These are phyloP conservation scores for Melanotaenia maccullochi DNA, from an alignment of 2,797 vertebrate species.

Conservation along the genomic window DNA sequence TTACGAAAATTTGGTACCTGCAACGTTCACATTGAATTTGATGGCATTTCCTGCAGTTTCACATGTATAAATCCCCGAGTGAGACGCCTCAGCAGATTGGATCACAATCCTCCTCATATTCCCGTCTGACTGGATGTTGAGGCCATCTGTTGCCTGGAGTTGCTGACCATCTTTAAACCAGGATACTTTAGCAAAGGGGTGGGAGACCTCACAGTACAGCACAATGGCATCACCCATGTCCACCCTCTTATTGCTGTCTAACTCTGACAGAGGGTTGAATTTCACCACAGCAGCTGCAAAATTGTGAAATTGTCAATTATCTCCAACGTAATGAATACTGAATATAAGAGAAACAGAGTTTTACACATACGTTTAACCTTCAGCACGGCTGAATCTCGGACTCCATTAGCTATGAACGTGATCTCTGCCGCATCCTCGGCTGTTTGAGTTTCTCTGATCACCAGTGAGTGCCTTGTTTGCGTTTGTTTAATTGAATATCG, in stretches of 20 bases:
- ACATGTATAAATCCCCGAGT: constrained; percentile 82
- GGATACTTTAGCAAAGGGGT: constrained; percentile 67
- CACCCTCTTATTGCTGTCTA: constrained; percentile 72
- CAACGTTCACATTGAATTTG: constrained; percentile 77
- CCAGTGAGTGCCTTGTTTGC: constrained; percentile 82
- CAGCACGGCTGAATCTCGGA: constrained; percentile 86
- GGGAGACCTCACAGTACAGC: constrained; percentile 83
- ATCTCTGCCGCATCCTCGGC: constrained; percentile 83
- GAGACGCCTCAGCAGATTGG: constrained; percentile 70
- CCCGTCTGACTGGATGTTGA: constrained; percentile 81
- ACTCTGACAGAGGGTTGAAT: constrained; percentile 75
- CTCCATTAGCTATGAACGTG: constrained; percentile 86
- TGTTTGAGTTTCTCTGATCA: constrained; percentile 70
- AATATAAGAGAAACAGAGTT: background rate
- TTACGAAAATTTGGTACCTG: constrained; percentile 58
- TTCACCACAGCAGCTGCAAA: constrained; percentile 74
- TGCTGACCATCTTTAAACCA: constrained; percentile 83
- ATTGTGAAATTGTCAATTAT: background rate
- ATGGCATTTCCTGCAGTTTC: constrained; percentile 69
- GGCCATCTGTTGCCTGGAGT: constrained; percentile 61
- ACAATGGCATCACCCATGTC: constrained; percentile 75
- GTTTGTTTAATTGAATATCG: constrained; percentile 73
- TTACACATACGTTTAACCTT: constrained; percentile 80
- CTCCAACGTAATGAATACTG: background rate
- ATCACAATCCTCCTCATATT: constrained; percentile 83